Evolutionary conservation across 2,888 invertebrate genomes (phyloP).

Genomic region (Microctonus hyperodae): DNA sequence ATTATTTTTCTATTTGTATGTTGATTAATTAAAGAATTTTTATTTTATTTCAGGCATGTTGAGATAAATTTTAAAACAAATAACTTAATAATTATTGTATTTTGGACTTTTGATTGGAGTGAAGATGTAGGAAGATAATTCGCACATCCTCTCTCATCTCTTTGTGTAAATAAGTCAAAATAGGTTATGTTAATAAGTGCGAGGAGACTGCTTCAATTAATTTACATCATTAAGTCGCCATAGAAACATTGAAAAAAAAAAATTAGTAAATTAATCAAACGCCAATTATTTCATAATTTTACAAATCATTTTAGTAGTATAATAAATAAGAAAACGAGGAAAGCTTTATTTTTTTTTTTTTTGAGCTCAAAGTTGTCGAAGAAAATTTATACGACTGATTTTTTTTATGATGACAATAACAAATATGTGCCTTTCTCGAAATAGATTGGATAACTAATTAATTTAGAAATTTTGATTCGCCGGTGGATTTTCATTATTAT

Average conservation of each 20-base stretch:
- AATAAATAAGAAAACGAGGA: not conserved
- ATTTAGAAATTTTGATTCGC: not conserved
- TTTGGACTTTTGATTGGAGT: constrained; percentile 9
- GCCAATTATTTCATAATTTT: not conserved
- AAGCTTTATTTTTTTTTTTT: not conserved
- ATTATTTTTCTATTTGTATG: not conserved
- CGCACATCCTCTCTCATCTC: constrained; percentile 1
- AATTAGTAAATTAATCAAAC: not conserved
- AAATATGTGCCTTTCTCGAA: not conserved
- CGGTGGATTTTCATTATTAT: not conserved
- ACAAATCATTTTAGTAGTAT: not conserved
- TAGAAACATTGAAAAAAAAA: not conserved
- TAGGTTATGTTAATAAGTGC: not conserved
- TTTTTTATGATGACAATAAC: not conserved
- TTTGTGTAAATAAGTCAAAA: constrained; percentile 26
- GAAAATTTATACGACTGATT: not conserved
- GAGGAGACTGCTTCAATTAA: constrained; percentile 6
- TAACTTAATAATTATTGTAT: constrained; percentile 6
- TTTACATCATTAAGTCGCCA: not conserved
- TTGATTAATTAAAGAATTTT: constrained; percentile 3
- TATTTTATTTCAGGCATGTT: constrained; percentile 50
- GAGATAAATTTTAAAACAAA: constrained; percentile 42
- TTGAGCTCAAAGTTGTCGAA: not conserved
- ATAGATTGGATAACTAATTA: not conserved
- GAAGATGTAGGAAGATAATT: not conserved